These are phyloP conservation scores for Paguma larvata DNA, from an alignment of 2,797 vertebrate genomes.

Conservation along the genomic window DNA sequence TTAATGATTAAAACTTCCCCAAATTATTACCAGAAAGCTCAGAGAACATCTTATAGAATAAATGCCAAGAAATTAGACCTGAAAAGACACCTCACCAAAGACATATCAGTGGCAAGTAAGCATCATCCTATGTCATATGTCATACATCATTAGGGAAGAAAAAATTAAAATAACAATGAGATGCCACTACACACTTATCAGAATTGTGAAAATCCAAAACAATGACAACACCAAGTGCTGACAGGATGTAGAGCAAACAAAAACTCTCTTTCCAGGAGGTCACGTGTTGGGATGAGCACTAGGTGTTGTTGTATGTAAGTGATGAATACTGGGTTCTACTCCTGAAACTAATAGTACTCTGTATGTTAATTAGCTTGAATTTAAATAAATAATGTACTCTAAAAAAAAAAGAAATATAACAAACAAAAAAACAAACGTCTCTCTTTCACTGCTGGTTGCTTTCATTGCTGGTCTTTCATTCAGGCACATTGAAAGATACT, in stretches of 20 bases:
- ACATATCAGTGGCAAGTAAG: neutral
- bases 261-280: neutral
- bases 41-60: conserved; percentile 2
- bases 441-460: too few species aligned
- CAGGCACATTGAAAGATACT: neutral
- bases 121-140: neutral
- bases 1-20: neutral
- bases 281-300: too few species aligned
- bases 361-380: too few species aligned
- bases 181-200: neutral
- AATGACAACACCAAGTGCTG: neutral
- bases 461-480: neutral
- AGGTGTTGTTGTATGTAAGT: too few species aligned
- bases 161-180: neutral
- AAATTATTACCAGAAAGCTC: conserved; percentile 37
- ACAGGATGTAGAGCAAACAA: neutral
- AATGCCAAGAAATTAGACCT: conserved; percentile 12
- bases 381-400: too few species aligned
- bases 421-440: too few species aligned
- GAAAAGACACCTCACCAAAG: neutral
- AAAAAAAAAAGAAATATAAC: too few species aligned
- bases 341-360: too few species aligned
- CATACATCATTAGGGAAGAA: neutral
- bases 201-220: neutral
- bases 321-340: too few species aligned